phyloP scores from a whole-genome alignment of 35 echinoderm and acorn worm genomes.

The Ophiothrix spiculata region DNA sequence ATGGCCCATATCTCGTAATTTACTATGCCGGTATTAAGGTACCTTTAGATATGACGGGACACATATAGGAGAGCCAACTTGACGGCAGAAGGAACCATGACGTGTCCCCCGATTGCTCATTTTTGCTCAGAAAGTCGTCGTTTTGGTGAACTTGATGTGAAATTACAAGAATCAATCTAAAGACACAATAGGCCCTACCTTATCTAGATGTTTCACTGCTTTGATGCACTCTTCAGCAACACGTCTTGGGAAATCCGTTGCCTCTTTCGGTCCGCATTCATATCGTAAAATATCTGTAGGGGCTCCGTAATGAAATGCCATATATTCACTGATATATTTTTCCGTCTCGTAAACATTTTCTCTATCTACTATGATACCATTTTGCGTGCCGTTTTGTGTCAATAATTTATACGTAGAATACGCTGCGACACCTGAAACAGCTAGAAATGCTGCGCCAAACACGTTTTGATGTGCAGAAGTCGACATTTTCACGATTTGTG shows the following conservation, averaged over 20 bases:
- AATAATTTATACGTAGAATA: slow-evolving; percentile 60
- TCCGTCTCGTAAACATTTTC: slow-evolving; percentile 81
- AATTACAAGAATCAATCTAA: too few relatives aligned
- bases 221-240: slow-evolving; percentile 85
- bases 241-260: slow-evolving; percentile 76
- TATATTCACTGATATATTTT: slow-evolving; percentile 81
- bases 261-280: slow-evolving; percentile 72
- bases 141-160: too few relatives aligned
- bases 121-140: too few relatives aligned
- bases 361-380: too few relatives aligned
- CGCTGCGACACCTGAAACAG: slow-evolving; percentile 49
- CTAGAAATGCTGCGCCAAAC: slow-evolving; percentile 38
- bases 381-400: slow-evolving; percentile 3
- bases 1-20: too few relatives aligned
- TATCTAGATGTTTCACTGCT: slow-evolving; percentile 49
- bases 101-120: too few relatives aligned
- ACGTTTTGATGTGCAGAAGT: slow-evolving; percentile 24
- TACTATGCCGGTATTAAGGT: too few relatives aligned
- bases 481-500: slow-evolving; percentile 21
- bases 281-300: slow-evolving; percentile 75
- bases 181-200: too few relatives aligned
- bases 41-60: too few relatives aligned
- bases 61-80: too few relatives aligned
- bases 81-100: too few relatives aligned
- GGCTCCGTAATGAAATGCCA: slow-evolving; percentile 79